Conservation (phyloP, 2,888 invertebrate species). For the Macroteleia sp. region DNA sequence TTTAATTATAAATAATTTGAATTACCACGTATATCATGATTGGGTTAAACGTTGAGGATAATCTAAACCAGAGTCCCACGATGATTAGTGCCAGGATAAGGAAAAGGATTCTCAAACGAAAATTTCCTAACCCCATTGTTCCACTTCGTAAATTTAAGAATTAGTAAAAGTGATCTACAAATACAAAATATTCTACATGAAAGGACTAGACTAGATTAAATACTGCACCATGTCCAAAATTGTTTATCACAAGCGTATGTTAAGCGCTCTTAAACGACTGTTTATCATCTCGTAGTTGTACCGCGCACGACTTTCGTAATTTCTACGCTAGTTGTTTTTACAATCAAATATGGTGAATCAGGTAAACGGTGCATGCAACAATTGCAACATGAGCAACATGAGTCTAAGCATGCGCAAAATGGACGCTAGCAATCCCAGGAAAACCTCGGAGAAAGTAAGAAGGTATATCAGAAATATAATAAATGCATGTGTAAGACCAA, state of each 20-base stretch:
- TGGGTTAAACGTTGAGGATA: conserved; percentile 34
- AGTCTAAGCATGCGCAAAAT: conserved; percentile 40
- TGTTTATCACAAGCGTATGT: conserved; percentile 25
- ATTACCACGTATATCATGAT: conserved; percentile 63
- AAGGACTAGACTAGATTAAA: conserved; percentile 42
- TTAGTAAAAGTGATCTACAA: not conserved
- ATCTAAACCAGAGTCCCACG: conserved; percentile 48
- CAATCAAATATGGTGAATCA: conserved; percentile 13
- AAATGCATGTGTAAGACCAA: too few species aligned
- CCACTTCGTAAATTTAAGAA: not conserved
- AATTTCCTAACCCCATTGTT: conserved; percentile 62
- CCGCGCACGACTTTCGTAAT: conserved; percentile 40
- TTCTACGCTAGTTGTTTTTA: conserved; percentile 25
- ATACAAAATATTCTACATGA: conserved; percentile 13
- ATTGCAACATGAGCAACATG: too few species aligned
- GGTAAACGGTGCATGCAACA: conserved; percentile 19
- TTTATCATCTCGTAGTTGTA: conserved; percentile 39
- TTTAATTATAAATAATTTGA: too few species aligned
- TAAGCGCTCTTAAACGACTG: conserved; percentile 2
- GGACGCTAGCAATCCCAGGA: too few species aligned
- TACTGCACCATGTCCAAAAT: conserved; percentile 35
- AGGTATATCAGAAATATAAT: too few species aligned
- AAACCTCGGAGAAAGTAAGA: too few species aligned
- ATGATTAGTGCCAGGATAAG: conserved; percentile 38
- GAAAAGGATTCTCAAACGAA: conserved; percentile 55